Percentiles rank a stretch among this genome's conserved stretches.
phyloP scores from a whole-genome alignment of 2,797 vertebrate species.

The Oryzias sinensis region DNA sequence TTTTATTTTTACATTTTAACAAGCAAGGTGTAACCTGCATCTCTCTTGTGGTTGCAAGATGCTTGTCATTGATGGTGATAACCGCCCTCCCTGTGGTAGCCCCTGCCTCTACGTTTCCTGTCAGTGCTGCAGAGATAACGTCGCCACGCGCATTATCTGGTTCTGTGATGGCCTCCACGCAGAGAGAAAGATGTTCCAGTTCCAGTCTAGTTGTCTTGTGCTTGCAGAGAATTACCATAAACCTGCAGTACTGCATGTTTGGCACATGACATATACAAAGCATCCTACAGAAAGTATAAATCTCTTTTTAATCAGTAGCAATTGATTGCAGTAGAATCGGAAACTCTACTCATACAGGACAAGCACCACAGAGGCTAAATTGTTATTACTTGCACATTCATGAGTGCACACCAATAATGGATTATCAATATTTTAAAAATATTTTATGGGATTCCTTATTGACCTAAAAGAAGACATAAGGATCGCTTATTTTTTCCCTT shows the following conservation, averaged over 20 bases:
- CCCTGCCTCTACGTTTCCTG: constrained; percentile 36
- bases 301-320: neutral
- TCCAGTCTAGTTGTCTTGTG: constrained; percentile 7
- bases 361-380: too few species aligned
- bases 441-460: too few species aligned
- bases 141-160: constrained; percentile 27
- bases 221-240: constrained; percentile 21
- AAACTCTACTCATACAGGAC: neutral
- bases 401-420: too few species aligned
- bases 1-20: constrained; percentile 12
- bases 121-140: constrained; percentile 48
- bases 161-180: constrained; percentile 33
- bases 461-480: too few species aligned
- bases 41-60: constrained; percentile 26
- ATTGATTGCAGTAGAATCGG: neutral
- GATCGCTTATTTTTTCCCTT: too few species aligned
- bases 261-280: too few species aligned
- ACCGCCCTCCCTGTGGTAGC: constrained; percentile 18
- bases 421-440: too few species aligned
- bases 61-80: constrained; percentile 51
- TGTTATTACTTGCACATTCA: too few species aligned
- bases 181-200: constrained; percentile 33
- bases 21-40: constrained; percentile 6
- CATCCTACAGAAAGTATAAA: neutral
- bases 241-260: neutral